Conservation (phyloP, 2,113 vertebrate species). For the Coreoperca whiteheadi region DNA sequence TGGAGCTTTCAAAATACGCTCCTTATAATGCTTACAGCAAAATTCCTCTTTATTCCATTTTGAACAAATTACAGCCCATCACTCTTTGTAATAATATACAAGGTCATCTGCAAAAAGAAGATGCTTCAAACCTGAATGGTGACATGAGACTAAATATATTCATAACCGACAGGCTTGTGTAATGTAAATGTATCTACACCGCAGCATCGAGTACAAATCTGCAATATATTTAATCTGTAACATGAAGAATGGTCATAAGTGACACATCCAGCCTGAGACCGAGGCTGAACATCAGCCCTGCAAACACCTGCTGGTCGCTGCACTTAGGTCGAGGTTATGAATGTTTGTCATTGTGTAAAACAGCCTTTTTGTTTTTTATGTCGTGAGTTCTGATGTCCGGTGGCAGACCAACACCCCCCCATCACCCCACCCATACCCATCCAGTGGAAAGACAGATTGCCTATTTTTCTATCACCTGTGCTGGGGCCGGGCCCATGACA, state of each 20-base stretch:
- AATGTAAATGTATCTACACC: neutral
- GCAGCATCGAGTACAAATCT: neutral
- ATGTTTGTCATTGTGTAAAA: slow-evolving; percentile 64
- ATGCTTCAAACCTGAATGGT: neutral
- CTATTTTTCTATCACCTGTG: slow-evolving; percentile 73
- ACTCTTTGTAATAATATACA: slow-evolving; percentile 2
- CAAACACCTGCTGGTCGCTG: slow-evolving; percentile 21
- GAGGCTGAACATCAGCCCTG: slow-evolving; percentile 10
- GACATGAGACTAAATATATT: neutral
- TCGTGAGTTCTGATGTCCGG: slow-evolving; percentile 65
- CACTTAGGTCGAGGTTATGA: slow-evolving; percentile 57
- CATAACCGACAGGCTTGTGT: neutral
- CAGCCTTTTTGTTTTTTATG: slow-evolving; percentile 54
- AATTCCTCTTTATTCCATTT: slow-evolving; percentile 27
- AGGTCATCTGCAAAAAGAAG: neutral
- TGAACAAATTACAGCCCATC: slow-evolving; percentile 32
- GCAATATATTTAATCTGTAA: neutral
- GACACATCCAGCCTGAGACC: neutral
- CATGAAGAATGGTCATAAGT: slow-evolving; percentile 5
- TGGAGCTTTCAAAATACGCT: neutral
- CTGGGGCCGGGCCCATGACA: slow-evolving; percentile 64
- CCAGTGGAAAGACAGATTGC: slow-evolving; percentile 69
- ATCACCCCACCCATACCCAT: slow-evolving; percentile 9
- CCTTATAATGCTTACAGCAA: neutral
- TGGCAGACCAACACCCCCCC: slow-evolving; percentile 50